These are phyloP conservation scores for Acomys russatus DNA, from an alignment of 2,797 vertebrate genomes.

Conservation along the genomic window DNA sequence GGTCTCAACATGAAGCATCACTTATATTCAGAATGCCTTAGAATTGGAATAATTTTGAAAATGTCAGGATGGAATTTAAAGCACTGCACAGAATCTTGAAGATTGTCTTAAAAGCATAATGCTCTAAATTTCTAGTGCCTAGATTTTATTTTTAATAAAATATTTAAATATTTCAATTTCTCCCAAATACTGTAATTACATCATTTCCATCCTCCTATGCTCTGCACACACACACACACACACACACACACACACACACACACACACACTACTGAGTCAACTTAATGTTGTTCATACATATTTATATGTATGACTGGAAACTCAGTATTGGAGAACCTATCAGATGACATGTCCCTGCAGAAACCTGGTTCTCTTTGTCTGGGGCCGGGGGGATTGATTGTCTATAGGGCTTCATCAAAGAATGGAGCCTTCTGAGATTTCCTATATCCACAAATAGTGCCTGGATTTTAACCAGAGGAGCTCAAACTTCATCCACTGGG, in stretches of 20 bases:
- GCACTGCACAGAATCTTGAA: neutral
- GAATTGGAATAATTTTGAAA: neutral
- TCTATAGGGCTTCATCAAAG: neutral
- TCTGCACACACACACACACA: neutral
- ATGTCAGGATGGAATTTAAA: neutral
- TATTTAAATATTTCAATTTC: neutral
- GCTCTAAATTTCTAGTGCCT: neutral
- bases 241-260: neutral
- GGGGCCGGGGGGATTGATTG: neutral
- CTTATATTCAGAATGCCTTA: neutral
- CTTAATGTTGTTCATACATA: neutral
- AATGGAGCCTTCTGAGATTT: neutral
- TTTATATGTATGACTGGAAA: neutral
- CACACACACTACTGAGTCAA: neutral
- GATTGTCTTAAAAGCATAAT: neutral
- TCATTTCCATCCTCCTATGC: neutral
- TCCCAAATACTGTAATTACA: neutral
- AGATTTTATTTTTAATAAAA: neutral
- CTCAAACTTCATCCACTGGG: neutral
- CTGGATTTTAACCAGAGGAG: neutral
- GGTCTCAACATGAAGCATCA: neutral
- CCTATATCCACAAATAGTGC: neutral
- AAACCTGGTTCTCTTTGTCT: neutral
- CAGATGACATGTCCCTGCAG: neutral
- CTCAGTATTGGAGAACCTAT: neutral